Evolutionary conservation across 2,888 invertebrate species (phyloP).

Genomic region (Thelaira solivaga): DNA sequence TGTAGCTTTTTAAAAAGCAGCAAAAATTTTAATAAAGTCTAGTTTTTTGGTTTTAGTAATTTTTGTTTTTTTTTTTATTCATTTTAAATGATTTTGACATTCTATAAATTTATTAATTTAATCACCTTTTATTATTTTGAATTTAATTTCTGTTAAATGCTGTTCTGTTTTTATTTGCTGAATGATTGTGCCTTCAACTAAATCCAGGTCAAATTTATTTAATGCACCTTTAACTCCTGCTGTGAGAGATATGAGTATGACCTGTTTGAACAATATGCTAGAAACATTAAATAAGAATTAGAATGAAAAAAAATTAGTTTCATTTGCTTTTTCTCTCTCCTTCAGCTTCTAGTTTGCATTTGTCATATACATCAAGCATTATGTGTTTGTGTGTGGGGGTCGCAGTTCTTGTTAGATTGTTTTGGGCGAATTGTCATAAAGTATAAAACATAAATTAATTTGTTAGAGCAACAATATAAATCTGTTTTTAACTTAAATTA

Average conservation of each 20-base stretch:
- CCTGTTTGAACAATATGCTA: conserved; percentile 5
- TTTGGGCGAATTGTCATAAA: background rate
- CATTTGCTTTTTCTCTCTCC: background rate
- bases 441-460: background rate
- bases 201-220: conserved; percentile 34
- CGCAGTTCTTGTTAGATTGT: background rate
- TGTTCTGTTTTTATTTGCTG: no score
- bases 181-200: background rate
- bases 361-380: conserved; percentile 20
- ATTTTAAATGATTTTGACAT: no score
- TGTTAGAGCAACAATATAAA: conserved; percentile 1
- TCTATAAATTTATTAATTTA: no score
- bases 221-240: conserved; percentile 18
- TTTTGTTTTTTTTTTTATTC: no score
- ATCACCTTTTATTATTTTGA: background rate
- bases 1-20: no score
- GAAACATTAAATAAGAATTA: conserved; percentile 1
- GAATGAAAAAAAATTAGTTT: background rate
- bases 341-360: background rate
- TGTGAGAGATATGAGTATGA: background rate
- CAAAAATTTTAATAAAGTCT: no score
- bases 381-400: background rate
- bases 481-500: no score
- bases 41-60: no score
- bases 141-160: background rate